Evolutionary conservation across 2,888 invertebrate species (phyloP).

Genomic region (Neoitamus cyanurus): DNA sequence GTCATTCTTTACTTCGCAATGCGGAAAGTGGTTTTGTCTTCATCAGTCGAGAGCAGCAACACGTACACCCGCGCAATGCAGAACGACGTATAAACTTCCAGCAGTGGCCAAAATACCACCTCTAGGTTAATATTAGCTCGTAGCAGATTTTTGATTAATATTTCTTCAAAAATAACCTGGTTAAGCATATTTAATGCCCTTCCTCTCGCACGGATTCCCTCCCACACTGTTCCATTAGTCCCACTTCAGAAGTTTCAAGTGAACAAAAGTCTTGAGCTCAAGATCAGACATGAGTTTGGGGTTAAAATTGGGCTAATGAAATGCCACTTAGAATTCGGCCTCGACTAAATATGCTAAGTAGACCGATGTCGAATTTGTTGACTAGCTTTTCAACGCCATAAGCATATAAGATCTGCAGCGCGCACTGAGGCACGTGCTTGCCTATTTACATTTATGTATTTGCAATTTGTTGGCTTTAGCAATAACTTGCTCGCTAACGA

Average conservation of each 20-base stretch:
- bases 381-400: neutral
- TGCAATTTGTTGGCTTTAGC: neutral
- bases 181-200: neutral
- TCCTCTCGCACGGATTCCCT: neutral
- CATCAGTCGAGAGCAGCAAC: constrained; percentile 60
- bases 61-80: constrained; percentile 63
- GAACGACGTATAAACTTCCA: constrained; percentile 55
- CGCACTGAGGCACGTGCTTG: neutral
- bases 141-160: neutral
- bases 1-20: constrained; percentile 75
- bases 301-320: constrained; percentile 1
- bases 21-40: constrained; percentile 74
- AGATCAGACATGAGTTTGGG: neutral
- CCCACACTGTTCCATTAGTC: neutral
- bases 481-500: neutral
- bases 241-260: neutral
- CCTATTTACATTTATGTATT: neutral
- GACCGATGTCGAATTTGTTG: neutral
- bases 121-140: neutral
- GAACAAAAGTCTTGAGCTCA: neutral
- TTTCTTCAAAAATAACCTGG: neutral
- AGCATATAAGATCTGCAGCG: neutral
- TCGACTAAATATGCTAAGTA: neutral
- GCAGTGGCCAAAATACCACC: neutral
- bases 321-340: neutral